Base-by-base conservation (phyloP, 2,888 invertebrate species). In the Eupithecia subumbrata region DNA sequence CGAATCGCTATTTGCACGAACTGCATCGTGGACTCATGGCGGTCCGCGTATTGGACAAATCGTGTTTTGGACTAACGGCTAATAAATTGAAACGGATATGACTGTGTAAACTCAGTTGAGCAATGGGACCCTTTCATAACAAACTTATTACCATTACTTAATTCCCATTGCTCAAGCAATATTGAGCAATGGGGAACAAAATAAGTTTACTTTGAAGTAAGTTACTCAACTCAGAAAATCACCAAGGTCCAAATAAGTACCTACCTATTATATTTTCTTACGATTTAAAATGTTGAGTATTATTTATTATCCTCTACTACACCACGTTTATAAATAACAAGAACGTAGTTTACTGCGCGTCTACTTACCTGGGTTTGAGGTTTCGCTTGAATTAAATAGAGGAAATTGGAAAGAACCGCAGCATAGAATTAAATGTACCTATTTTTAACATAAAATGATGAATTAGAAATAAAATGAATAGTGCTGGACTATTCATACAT, bases 321-420 rank as follows among this genome's bases (percentile, higher is more conserved):
- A n/a, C 40, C n/a, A 68, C 68, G 68, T 9, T 68, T 63, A 43
- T 45, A 34, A 63, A 71, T 40, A 40, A 71, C n/a, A 22, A 66
- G 8, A 18, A 22, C 60, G 22, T 30, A 63, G 63, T 43, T 71
- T 63, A 71, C 40, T 25, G 25, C 68, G 22, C n/a, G 34, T 67
- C 63, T 30, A 69, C 40, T 63, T 52, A 22, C 34, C 52, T 64
- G 30, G n/a, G 66, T 37, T 69, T 66, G 72, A 76, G 74, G 71
- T 69, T 74, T 30, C 71, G 68, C 48, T n/a, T 8, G 71, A 71
- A 73, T 73, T 72, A 67, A 72, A 60, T 72, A 69, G 45, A 52
- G 76, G 69, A 76, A 40, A 72, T 76, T 76, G 73, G 30, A 76
- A 71, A 60, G 63, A 68, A 68, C 68, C 25, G 16, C 22, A 18